Percentiles rank a stretch among this genome's conserved stretches.
phyloP scores from a whole-genome alignment of 1,140 invertebrate species.

The Anthonomus grandis region DNA sequence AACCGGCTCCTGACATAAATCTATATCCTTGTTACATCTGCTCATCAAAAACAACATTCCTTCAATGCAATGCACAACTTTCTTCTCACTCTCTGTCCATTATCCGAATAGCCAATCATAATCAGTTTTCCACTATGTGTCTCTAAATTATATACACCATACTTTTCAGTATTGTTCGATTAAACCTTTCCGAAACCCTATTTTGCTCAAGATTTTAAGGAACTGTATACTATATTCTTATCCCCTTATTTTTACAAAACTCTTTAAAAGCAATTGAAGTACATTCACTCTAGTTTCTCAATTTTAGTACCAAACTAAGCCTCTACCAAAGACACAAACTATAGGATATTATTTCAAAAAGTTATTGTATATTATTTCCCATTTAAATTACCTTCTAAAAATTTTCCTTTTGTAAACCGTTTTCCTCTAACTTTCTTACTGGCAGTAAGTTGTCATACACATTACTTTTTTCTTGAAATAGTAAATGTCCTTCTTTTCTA shows the following conservation, averaged over 20 bases:
- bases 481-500: too few relatives aligned
- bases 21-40: too few relatives aligned
- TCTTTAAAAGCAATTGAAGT: constrained; percentile 27
- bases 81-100: constrained; percentile 29
- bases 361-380: constrained; percentile 20
- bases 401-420: neutral
- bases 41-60: constrained; percentile 44
- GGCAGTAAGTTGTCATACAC: neutral
- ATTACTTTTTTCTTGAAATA: too few relatives aligned
- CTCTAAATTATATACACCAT: constrained; percentile 44
- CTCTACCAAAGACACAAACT: constrained; percentile 38
- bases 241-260: constrained; percentile 37
- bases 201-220: constrained; percentile 48
- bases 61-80: constrained; percentile 32
- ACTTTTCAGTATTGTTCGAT: constrained; percentile 46
- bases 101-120: constrained; percentile 30
- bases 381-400: constrained; percentile 15
- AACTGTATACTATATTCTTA: constrained; percentile 27
- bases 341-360: constrained; percentile 42
- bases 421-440: neutral
- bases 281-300: constrained; percentile 42
- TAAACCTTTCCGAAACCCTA: constrained; percentile 49
- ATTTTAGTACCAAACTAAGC: constrained; percentile 35
- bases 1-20: too few relatives aligned
- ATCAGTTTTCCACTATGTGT: constrained; percentile 27